Conservation (phyloP, 2,113 vertebrate species). For the human (Homo sapiens) region DNA sequence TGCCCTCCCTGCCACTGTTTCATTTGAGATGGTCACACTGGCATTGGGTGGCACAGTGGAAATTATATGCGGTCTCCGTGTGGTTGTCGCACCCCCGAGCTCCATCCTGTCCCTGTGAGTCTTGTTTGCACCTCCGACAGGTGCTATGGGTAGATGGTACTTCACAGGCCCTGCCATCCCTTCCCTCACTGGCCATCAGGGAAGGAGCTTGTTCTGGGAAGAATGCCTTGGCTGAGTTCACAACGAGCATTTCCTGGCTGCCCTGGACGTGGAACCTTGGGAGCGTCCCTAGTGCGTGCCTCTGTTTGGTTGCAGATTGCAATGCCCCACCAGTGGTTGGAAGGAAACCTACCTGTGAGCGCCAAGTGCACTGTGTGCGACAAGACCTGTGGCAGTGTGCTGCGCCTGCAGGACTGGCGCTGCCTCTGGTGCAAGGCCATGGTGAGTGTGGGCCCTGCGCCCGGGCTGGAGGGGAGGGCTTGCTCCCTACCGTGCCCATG, state of each 20-base stretch:
- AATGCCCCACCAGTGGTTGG: slow-evolving; percentile 99
- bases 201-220: not conserved
- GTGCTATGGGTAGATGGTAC: too few species aligned
- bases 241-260: not conserved
- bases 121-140: not conserved
- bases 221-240: not conserved
- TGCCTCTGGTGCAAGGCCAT: slow-evolving; percentile 99
- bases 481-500: not conserved
- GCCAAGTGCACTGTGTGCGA: slow-evolving; percentile 97
- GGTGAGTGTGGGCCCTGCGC: slow-evolving; percentile 83
- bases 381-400: slow-evolving; percentile 96
- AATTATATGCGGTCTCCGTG: fast-evolving
- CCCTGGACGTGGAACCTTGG: not conserved
- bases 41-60: not conserved
- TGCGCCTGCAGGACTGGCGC: slow-evolving; percentile 96
- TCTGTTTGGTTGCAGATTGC: slow-evolving; percentile 87
- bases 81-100: fast-evolving
- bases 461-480: too few species aligned
- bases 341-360: slow-evolving; percentile 96
- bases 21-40: not conserved
- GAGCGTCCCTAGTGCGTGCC: fast-evolving
- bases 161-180: not conserved
- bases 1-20: not conserved
- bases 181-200: not conserved
- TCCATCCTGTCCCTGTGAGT: not conserved